Conservation (phyloP, 2,888 invertebrate species). For the Campoplex nolae region DNA sequence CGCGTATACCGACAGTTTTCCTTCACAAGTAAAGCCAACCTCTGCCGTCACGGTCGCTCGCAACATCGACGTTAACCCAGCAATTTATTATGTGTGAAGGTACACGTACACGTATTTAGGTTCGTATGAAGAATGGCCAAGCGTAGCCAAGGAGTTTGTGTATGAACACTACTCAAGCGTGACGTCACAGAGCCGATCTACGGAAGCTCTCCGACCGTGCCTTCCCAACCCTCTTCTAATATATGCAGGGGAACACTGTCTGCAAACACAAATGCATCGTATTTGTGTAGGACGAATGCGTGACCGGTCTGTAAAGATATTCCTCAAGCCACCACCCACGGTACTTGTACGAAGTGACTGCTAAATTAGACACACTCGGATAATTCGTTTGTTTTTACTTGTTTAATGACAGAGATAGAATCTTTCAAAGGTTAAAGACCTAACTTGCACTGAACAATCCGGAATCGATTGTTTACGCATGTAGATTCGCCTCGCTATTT, state of each 20-base stretch:
- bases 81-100: not conserved
- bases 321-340: not conserved
- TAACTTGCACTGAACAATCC: not conserved
- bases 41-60: conserved; percentile 37
- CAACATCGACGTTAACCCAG: conserved; percentile 13
- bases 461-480: not conserved
- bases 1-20: not conserved
- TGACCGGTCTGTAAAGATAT: not conserved
- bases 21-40: not conserved
- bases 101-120: not conserved
- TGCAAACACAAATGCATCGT: conserved; percentile 37
- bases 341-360: not conserved
- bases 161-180: conserved; percentile 52
- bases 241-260: not conserved
- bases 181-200: conserved; percentile 66
- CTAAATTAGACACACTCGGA: not conserved
- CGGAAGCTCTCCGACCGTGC: conserved; percentile 11
- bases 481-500: conserved; percentile 1
- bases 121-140: not conserved
- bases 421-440: not conserved
- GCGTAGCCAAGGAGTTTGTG: not conserved
- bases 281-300: not conserved
- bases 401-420: not conserved
- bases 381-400: not conserved
- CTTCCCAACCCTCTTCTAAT: conserved; percentile 20